Evolutionary conservation across 1,140 invertebrate genomes (phyloP).

Genomic region (Plutomurus gul): DNA sequence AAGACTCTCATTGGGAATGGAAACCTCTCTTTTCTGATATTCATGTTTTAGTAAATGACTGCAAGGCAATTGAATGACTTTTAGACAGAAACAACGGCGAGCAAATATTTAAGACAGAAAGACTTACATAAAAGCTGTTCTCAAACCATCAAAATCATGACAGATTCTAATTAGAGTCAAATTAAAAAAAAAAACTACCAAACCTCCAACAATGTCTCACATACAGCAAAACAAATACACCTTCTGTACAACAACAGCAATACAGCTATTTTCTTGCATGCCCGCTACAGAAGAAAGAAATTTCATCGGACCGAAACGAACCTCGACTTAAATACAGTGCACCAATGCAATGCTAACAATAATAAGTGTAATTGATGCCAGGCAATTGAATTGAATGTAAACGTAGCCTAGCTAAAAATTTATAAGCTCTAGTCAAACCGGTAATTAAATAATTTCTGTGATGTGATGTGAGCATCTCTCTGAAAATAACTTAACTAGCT

Average conservation of each 20-base stretch:
- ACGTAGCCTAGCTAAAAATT: not conserved
- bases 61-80: too few species aligned
- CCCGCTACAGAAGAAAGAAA: not conserved
- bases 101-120: too few species aligned
- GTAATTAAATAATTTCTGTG: constrained; percentile 1
- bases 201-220: not conserved
- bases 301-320: not conserved
- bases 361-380: too few species aligned
- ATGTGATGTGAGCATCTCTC: not conserved
- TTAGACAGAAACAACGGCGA: too few species aligned
- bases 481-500: constrained; percentile 21
- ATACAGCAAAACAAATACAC: not conserved
- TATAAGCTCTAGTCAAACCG: not conserved
- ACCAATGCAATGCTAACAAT: not conserved
- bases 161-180: constrained; percentile 19
- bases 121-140: not conserved
- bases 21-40: too few species aligned
- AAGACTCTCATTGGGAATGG: too few species aligned
- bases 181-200: not conserved
- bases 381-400: not conserved
- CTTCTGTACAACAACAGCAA: not conserved
- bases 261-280: not conserved
- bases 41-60: too few species aligned
- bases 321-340: not conserved
- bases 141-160: constrained; percentile 7